Base-by-base conservation (phyloP, 2,888 invertebrate genomes). In the Aphodius granarius region DNA sequence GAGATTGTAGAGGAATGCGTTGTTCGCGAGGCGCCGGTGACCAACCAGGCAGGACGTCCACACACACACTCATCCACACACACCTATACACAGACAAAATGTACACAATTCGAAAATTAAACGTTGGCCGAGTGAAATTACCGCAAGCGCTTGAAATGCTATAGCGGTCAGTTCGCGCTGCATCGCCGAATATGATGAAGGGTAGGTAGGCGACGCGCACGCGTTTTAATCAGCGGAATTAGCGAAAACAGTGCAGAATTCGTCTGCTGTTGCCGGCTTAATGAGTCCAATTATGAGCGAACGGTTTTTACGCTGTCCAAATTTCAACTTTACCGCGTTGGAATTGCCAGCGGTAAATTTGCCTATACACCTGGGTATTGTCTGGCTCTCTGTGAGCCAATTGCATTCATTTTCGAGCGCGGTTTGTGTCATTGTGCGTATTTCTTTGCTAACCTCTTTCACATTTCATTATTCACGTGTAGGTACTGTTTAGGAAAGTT, bases 171-270 rank as follows among this genome's bases (percentile, higher is more conserved):
- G 74, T 75, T 77, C 70, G 68, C 73, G 77, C 71, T 66, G 71
- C 76, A 23, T 21, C 18, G 63, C 43, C 75, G 73, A 78, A 78
- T 77, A 80, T 79, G 80, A 80, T 80, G 75, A 78, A 77, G 74
- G 76, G 78, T 76, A 80, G 79, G 81, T 77, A 43, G 43, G 9
- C 9, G 43, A 13, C 43, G 43, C 43, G 79, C 79, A 81, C 78
- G 78, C 78, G 78, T 80, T 81, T 81, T 81, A 81, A 81, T 81
- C 81, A 81, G 78, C 43, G 43, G 43, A 43, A 43, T 43, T 43
- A 43, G 43, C 43, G 43, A 43, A 43, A 43, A 43, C 43, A 43
- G 43, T 43, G 43, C 43, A 43, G 43, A 43, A 43, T 43, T 43
- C 43, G 43, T 43, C 43, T 43, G 43, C 43, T 43, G 43, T 43